Conservation (phyloP, 2,113 vertebrate species). For the Pygoscelis adeliae region DNA sequence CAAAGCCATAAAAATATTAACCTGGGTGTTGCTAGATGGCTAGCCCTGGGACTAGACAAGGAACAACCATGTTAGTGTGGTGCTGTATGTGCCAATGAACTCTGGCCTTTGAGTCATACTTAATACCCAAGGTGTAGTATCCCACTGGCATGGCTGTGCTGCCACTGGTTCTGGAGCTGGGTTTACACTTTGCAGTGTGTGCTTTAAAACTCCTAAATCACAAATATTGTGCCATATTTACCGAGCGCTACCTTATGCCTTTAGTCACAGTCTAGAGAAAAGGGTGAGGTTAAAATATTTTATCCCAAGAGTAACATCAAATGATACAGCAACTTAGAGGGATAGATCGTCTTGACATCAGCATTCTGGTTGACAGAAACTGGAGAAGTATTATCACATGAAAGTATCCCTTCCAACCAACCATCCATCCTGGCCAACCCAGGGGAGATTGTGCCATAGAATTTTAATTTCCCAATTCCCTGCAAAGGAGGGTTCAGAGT, state of each 20-base stretch:
- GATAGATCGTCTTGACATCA: neutral
- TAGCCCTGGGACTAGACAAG: neutral
- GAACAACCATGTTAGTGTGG: accelerated
- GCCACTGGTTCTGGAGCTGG: neutral
- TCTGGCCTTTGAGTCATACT: neutral
- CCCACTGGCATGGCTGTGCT: neutral
- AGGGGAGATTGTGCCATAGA: neutral
- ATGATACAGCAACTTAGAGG: neutral
- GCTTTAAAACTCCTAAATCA: neutral
- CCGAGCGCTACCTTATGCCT: neutral
- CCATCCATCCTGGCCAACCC: neutral
- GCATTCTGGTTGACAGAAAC: neutral
- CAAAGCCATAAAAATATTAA: neutral
- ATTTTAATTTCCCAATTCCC: neutral
- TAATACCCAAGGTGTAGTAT: neutral
- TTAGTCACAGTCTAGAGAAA: neutral
- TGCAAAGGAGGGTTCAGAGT: neutral
- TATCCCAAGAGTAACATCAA: neutral
- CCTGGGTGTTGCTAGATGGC: neutral
- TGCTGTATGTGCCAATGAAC: neutral
- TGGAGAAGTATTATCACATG: neutral
- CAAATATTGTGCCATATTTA: neutral
- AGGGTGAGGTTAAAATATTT: neutral
- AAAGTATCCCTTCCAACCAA: neutral
- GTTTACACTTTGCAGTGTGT: neutral